A percentile compares a stretch with the other conserved stretches of the same genome.
Evolutionary conservation across 2,113 vertebrate species (phyloP).

Genomic region (Myotis yumanensis): DNA sequence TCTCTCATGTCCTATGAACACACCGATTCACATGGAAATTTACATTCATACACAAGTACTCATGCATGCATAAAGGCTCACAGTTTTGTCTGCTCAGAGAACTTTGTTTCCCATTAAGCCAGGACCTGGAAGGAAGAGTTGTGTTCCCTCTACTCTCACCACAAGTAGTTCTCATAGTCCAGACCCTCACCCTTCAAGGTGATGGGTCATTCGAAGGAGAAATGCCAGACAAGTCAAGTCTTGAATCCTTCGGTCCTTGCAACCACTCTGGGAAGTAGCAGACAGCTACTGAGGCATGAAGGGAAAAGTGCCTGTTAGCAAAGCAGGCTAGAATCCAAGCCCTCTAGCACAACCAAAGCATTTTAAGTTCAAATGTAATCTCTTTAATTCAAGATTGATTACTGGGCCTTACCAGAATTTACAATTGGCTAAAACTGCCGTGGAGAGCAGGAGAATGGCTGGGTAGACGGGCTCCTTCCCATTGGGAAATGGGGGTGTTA

Average conservation of each 20-base stretch:
- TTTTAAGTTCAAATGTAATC: neutral
- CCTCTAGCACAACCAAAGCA: neutral
- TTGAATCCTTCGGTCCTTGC: neutral
- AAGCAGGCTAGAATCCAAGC: neutral
- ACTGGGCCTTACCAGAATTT: neutral
- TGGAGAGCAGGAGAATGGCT: neutral
- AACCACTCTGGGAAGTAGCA: neutral
- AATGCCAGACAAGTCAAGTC: neutral
- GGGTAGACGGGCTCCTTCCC: neutral
- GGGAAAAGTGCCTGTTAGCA: neutral
- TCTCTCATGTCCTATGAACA: neutral
- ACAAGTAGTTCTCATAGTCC: neutral
- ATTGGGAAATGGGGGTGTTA: neutral
- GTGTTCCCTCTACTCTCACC: neutral
- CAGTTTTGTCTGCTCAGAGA: neutral
- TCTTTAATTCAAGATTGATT: neutral
- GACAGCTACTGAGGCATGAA: neutral
- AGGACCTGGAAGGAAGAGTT: neutral
- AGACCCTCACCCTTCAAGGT: neutral
- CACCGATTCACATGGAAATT: neutral
- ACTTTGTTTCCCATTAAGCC: neutral
- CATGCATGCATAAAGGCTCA: accelerated
- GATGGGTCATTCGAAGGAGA: neutral
- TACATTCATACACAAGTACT: neutral
- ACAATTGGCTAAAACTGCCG: neutral